Evolutionary conservation across 2,888 invertebrate species (phyloP), one percentile per base, ranked within the genome.

Genomic region (Aspidapion aeneum): DNA sequence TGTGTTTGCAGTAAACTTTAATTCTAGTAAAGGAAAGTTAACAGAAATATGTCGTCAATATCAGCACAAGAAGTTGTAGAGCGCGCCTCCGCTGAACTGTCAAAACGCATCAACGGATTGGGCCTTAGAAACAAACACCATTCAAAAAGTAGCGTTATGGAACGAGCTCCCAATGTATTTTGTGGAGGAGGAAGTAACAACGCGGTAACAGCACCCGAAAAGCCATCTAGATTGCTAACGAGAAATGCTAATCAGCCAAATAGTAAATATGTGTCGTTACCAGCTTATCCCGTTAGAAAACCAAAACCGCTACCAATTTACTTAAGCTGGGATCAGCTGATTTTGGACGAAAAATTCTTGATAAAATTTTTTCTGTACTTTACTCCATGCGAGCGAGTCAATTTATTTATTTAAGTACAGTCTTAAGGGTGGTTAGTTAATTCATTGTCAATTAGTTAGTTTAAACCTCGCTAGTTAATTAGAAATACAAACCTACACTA

Each of bases 1-100:
- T 35, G 3, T 35, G 3, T 7, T 35, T 35, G 12, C 35, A 35
- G 5, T 35, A 7, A 12, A 3, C 3, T 35, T 35, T 35, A 12
- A 35, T 12, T 35, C 12, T 35, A 12, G 3, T 35, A 35, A 35
- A 35, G 5, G 12, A 35, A n/a, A n/a, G n/a, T n/a, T n/a, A n/a
- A n/a, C n/a, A 35, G 35, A 35, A 35, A 35, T 7, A 67, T 67
- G 67, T 67, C 67, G 55, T 67, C 67, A 17, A 67, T 67, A 60
- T 67, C 67, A 57, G 67, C 92, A 74, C 93, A 93, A 81, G 93
- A 93, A 75, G 93, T 94, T 77, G 94, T 94, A 80, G 94, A 94
- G 84, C 87, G 94, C 76, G 94, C 94, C 74, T 93, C 93, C 73
- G 94, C 94, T 69, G 94, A 94, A 82, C 84, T 94, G 70, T 90